Evolutionary conservation across 92 coral and sea anemone species (phyloP).

Genomic region (Diadumene lineata): DNA sequence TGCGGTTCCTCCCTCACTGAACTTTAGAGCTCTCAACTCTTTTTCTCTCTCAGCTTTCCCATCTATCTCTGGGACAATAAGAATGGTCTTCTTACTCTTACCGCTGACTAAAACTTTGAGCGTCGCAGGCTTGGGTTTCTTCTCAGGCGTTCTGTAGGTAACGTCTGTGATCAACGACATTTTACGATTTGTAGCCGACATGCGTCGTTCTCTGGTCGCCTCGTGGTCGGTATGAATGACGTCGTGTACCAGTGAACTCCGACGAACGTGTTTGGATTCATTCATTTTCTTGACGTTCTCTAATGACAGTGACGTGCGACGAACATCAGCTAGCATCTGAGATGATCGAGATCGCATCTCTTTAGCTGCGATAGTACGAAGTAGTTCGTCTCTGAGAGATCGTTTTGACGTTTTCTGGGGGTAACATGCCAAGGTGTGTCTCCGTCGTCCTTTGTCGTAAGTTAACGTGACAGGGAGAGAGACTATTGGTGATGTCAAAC

Average conservation of each 20-base stretch:
- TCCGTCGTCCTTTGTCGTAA: conserved; percentile 37
- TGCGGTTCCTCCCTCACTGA: conserved; percentile 37
- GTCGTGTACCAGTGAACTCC: conserved; percentile 46
- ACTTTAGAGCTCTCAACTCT: conserved; percentile 32
- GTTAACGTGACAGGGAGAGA: conserved; percentile 25
- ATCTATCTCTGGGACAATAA: neutral
- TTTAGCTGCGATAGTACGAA: conserved; percentile 50
- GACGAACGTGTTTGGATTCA: conserved; percentile 28
- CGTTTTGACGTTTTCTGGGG: conserved; percentile 15
- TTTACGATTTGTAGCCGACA: conserved; percentile 30
- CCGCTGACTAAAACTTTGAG: conserved; percentile 1
- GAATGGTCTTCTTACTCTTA: neutral
- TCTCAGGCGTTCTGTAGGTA: conserved; percentile 3
- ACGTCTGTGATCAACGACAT: conserved; percentile 33
- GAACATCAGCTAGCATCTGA: conserved; percentile 44
- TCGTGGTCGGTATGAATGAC: conserved; percentile 32
- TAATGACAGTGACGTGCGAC: conserved; percentile 21
- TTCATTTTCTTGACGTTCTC: conserved; percentile 47
- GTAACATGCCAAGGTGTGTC: conserved; percentile 29
- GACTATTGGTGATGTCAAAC: conserved; percentile 37
- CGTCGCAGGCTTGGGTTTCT: neutral
- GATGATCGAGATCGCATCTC: conserved; percentile 40
- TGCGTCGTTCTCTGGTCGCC: conserved; percentile 31
- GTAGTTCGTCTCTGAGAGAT: conserved; percentile 53
- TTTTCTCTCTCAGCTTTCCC: conserved; percentile 13